phyloP scores from a whole-genome alignment of 2,113 vertebrate species.

The Forbesichthys papilliferus region DNA sequence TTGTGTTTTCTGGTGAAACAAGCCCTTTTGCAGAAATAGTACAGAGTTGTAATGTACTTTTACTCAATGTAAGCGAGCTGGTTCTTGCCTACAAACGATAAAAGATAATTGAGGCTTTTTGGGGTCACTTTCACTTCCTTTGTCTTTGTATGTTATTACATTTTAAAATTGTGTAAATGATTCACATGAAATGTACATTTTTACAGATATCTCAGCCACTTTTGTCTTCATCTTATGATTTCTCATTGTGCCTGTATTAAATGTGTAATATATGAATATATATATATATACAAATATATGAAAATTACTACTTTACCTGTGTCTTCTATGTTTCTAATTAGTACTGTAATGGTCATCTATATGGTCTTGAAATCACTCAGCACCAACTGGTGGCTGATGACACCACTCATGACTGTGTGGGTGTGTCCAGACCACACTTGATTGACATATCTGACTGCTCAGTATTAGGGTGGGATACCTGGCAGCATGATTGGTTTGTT shows the following conservation, averaged over 20 bases:
- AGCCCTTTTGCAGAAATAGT: constrained; percentile 17
- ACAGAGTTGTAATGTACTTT: constrained; percentile 29
- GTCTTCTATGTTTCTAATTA: constrained; percentile 28
- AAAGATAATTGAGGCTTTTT: constrained; percentile 51
- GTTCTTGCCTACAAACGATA: constrained; percentile 83
- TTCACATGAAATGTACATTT: constrained; percentile 91
- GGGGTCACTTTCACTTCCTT: constrained; percentile 46
- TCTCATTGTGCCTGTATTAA: constrained; percentile 88
- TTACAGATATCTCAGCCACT: constrained; percentile 82
- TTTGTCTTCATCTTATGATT: constrained; percentile 78
- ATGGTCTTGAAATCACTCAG: no score
- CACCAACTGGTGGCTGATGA: no score
- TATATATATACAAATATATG: constrained; percentile 77
- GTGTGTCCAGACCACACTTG: no score
- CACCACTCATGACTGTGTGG: no score
- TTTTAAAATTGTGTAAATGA: constrained; percentile 83
- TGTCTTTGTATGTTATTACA: constrained; percentile 81
- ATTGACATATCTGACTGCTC: no score
- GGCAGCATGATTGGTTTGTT: no score
- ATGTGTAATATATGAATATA: constrained; percentile 89
- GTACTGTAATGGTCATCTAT: no score
- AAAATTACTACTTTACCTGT: constrained; percentile 64
- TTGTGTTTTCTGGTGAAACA: constrained; percentile 22
- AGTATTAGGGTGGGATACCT: no score
- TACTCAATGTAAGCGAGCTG: constrained; percentile 86